These are phyloP conservation scores for Penaeus monodon DNA, from an alignment of 2,888 invertebrate genomes.

Conservation along the genomic window DNA sequence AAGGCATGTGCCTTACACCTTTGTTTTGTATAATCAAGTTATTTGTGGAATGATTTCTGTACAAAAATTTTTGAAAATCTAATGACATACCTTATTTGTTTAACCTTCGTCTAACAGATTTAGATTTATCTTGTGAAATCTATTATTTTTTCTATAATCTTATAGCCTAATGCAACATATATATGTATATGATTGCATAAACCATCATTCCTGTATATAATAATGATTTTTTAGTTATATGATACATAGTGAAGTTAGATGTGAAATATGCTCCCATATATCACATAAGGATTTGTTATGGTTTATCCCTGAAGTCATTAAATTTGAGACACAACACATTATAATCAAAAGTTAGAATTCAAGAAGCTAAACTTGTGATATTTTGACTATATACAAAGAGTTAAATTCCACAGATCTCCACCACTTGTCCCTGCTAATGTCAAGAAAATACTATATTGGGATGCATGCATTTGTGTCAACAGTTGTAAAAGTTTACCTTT, in stretches of 20 bases:
- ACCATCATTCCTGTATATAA: constrained; percentile 7
- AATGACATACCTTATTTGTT: constrained; percentile 16
- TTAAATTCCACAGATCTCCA: no score
- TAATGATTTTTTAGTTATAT: background rate
- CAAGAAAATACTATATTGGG: no score
- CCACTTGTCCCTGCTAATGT: no score
- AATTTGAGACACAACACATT: no score
- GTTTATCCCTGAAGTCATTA: no score
- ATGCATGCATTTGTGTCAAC: no score
- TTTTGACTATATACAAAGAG: background rate
- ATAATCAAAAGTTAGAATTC: no score
- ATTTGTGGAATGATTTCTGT: constrained; percentile 29
- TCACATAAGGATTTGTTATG: no score
- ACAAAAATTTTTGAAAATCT: constrained; percentile 5
- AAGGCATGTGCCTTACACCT: constrained; percentile 18
- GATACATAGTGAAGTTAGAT: no score
- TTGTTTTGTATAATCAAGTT: constrained; percentile 26
- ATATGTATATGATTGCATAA: background rate
- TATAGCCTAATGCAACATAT: constrained; percentile 3
- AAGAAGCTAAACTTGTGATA: background rate
- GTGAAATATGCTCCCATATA: no score
- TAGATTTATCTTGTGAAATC: constrained; percentile 1
- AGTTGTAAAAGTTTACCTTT: no score
- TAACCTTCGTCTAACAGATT: background rate
- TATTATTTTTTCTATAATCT: constrained; percentile 39